A percentile compares a stretch with the other conserved stretches of the same genome.
Evolutionary conservation across 2,797 vertebrate genomes (phyloP).

Genomic region (Carapus acus): DNA sequence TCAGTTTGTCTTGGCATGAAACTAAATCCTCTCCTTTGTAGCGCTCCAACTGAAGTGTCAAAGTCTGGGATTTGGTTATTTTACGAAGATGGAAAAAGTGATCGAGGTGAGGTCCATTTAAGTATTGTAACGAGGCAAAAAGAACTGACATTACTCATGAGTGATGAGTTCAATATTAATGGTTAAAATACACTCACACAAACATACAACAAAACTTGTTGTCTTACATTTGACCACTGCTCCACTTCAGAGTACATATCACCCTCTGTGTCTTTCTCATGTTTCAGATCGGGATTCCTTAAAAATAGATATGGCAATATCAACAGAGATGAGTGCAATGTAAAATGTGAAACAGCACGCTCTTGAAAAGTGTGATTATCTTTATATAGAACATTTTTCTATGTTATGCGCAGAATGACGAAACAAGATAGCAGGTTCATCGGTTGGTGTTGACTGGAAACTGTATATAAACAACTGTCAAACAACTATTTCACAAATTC

Average conservation of each 20-base stretch:
- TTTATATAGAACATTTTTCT: no score
- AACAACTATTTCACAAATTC: no score
- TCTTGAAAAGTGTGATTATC: no score
- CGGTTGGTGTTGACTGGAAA: no score
- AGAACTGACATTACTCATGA: neutral
- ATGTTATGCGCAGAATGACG: no score
- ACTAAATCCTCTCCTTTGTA: constrained; percentile 69
- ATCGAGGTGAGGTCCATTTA: neutral
- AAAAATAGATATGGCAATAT: constrained; percentile 13
- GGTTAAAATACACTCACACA: no score
- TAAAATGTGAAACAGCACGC: no score
- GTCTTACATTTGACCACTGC: constrained; percentile 67
- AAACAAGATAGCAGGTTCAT: no score
- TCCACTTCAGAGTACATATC: constrained; percentile 57
- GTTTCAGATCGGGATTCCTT: constrained; percentile 50
- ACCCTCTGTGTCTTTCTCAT: constrained; percentile 46
- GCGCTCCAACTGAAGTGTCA: constrained; percentile 63
- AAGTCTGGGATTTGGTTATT: constrained; percentile 51
- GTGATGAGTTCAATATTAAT: no score
- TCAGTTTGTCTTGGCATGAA: constrained; percentile 66
- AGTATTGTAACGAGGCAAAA: neutral
- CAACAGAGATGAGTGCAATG: neutral
- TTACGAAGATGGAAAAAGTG: neutral
- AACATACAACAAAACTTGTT: no score
- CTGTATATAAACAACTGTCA: no score